A percentile compares a stretch with the other conserved stretches of the same genome.
phyloP scores from a whole-genome alignment of 2,797 vertebrate genomes.

The Acanthopagrus latus region DNA sequence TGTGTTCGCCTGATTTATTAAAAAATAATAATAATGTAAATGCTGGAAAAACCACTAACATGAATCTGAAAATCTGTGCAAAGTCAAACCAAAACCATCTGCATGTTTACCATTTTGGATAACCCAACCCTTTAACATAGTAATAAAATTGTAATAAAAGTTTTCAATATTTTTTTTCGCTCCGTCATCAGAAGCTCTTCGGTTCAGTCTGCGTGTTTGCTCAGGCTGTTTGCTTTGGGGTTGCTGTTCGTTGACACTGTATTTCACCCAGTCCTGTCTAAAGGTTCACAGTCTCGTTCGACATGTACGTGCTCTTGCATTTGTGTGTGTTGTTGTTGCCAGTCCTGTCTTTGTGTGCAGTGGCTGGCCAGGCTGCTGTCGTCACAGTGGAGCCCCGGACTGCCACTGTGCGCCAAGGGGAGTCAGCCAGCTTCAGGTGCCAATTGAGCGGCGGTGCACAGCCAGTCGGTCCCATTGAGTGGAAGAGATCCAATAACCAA shows the following conservation, averaged over 20 bases:
- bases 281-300: conserved; percentile 65
- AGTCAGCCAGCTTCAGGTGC: conserved; percentile 90
- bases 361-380: conserved; percentile 87
- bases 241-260: conserved; percentile 51
- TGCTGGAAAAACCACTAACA: not conserved
- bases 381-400: conserved; percentile 89
- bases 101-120: not conserved
- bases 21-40: too few species aligned
- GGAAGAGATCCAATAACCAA: conserved; percentile 88
- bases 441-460: conserved; percentile 79
- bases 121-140: not conserved
- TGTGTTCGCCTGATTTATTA: not conserved
- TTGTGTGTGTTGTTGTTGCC: not conserved
- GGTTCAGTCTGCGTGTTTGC: conserved; percentile 60
- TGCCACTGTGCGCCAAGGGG: conserved; percentile 86
- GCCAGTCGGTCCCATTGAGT: conserved; percentile 85
- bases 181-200: conserved; percentile 10
- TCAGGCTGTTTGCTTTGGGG: conserved; percentile 68
- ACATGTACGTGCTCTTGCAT: conserved; percentile 2
- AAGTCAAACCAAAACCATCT: not conserved
- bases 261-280: conserved; percentile 44
- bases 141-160: not conserved
- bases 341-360: conserved; percentile 23
- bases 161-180: conserved; percentile 7
- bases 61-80: not conserved